phyloP scores from a whole-genome alignment of 2,113 vertebrate genomes.

The Emydocephalus ijimae region DNA sequence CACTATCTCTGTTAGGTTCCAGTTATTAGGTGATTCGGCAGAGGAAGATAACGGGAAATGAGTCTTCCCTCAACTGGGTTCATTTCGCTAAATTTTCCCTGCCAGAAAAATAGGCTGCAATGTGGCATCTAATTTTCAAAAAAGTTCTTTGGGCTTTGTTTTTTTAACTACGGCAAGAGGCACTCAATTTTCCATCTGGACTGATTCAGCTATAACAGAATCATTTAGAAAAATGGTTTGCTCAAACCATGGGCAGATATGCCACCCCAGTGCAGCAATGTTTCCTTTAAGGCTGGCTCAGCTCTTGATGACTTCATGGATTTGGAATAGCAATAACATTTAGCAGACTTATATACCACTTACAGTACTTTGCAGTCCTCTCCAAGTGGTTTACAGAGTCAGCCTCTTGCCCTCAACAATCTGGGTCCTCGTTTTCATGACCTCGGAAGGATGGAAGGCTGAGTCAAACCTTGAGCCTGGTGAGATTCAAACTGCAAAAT shows the following conservation, averaged over 20 bases:
- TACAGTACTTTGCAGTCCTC: too few relatives aligned
- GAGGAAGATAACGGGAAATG: constrained; percentile 23
- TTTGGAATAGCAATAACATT: too few relatives aligned
- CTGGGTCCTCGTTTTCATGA: too few relatives aligned
- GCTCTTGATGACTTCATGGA: too few relatives aligned
- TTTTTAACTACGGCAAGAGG: neutral
- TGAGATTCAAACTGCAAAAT: too few relatives aligned
- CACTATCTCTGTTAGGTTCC: constrained; percentile 11
- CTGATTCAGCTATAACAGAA: constrained; percentile 42
- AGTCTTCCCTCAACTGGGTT: constrained; percentile 14
- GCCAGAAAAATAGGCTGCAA: constrained; percentile 30
- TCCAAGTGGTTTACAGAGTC: too few relatives aligned
- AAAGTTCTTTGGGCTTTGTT: constrained; percentile 43
- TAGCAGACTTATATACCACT: too few relatives aligned
- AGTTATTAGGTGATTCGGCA: constrained; percentile 37
- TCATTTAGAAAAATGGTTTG: constrained; percentile 21
- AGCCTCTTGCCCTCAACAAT: too few relatives aligned
- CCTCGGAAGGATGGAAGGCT: too few relatives aligned
- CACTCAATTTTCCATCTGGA: constrained; percentile 27
- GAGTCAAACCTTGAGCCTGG: too few relatives aligned
- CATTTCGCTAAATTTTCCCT: constrained; percentile 46
- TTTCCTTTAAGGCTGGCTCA: neutral
- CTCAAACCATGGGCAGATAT: constrained; percentile 19
- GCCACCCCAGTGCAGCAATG: neutral
- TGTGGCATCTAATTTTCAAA: constrained; percentile 45